These are phyloP conservation scores for Simalia tracyae DNA, from an alignment of 2,797 vertebrate genomes.

Conservation along the genomic window DNA sequence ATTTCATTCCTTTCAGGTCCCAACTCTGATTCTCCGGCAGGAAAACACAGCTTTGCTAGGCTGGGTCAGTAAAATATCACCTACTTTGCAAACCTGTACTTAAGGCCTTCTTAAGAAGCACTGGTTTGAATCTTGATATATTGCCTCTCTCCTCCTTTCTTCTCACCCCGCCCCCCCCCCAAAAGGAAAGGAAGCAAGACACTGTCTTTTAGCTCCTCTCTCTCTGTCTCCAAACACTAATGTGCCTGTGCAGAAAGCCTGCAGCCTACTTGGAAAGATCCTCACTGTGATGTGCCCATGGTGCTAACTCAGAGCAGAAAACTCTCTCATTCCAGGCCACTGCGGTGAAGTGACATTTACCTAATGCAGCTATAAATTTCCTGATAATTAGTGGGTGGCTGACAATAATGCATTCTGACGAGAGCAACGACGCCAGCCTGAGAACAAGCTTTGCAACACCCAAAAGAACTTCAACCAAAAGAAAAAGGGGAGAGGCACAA, in stretches of 20 bases:
- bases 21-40: not conserved
- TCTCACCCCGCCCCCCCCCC: not conserved
- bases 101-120: constrained; percentile 33
- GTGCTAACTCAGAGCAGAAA: constrained; percentile 74
- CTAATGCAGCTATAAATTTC: constrained; percentile 89
- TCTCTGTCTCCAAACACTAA: constrained; percentile 43
- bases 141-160: constrained; percentile 30
- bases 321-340: constrained; percentile 77
- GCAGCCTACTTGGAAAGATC: constrained; percentile 64
- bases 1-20: not conserved
- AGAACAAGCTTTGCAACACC: constrained; percentile 70
- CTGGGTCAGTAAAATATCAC: not conserved
- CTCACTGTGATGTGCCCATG: constrained; percentile 66
- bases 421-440: constrained; percentile 70
- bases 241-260: constrained; percentile 63
- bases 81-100: not conserved
- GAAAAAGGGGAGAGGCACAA: not conserved
- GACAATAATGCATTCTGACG: constrained; percentile 88
- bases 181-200: constrained; percentile 35
- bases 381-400: constrained; percentile 86
- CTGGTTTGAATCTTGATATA: constrained; percentile 17
- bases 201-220: constrained; percentile 51
- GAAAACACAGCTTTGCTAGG: not conserved
- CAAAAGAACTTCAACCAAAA: constrained; percentile 52
- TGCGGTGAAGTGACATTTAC: constrained; percentile 91